Evolutionary conservation across 2,888 invertebrate genomes (phyloP), one percentile per base, ranked within the genome.

Genomic region (Bhutanitis thaidina): DNA sequence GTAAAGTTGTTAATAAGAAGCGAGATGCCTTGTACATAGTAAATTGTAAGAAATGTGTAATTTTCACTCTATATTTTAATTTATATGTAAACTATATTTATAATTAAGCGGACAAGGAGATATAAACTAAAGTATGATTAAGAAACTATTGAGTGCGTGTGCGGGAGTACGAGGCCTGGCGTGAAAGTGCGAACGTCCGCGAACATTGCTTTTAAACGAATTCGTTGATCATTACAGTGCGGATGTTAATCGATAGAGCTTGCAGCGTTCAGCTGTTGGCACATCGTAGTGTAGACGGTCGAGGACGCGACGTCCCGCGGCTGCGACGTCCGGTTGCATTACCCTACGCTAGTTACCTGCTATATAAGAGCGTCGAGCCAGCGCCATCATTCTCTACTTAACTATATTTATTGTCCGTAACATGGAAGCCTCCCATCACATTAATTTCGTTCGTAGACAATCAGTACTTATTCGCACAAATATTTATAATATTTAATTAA

Each of bases 1-100:
- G 67, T 63, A 60, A 67, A 13, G 15, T 36, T 69, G 67, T 71
- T 69, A 60, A 63, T 66, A 30, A 32, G 67, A 67, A 73, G 70
- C 72, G 77, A 77, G 77, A 83, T 82, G 87, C 87, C 86, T 87
- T 87, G 88, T 89, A 88, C 71, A 87, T 87, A 86, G 65, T 81
- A 72, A 77, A 72, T 67, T 65, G 52, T 85, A 86, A 84, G 80
- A 81, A 77, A 82, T 80, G 74, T 82, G 86, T 88, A 88, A 83
- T 82, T 87, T 85, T 84, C 86, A 86, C 62, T 87, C 77, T 45
- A 83, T 83, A 80, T 81, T 86, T 81, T 84, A 86, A 85, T 86
- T 85, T 83, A 83, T 82, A 83, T 83, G 78, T 87, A 86, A 81
- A 82, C 77, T 84, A 80, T 85, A 85, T 83, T 77, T 83, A 80